Percentiles rank a stretch among this genome's conserved stretches.
These are phyloP conservation scores for Bugulina stolonifera DNA, from an alignment of 2,888 invertebrate genomes.

Conservation along the genomic window DNA sequence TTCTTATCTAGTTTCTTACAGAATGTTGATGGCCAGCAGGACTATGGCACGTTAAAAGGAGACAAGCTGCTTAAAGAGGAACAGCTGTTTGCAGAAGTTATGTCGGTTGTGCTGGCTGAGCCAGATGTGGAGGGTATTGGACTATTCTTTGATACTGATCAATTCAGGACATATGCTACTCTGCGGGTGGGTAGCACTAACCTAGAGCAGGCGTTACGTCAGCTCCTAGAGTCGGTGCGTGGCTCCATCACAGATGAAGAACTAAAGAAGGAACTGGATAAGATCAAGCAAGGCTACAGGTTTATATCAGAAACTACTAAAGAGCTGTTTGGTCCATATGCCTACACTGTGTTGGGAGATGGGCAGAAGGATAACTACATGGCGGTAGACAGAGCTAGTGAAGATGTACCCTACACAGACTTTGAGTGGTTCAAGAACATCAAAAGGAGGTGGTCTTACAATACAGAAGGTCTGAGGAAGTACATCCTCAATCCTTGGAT, in stretches of 20 bases:
- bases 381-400: constrained; percentile 35
- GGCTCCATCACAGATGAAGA: not conserved
- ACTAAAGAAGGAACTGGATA: constrained; percentile 1
- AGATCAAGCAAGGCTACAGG: not conserved
- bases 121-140: constrained; percentile 88
- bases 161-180: constrained; percentile 59
- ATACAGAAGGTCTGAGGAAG: constrained; percentile 69
- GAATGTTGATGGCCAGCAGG: constrained; percentile 52
- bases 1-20: constrained; percentile 92
- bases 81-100: constrained; percentile 91
- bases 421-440: constrained; percentile 75
- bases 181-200: not conserved
- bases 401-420: constrained; percentile 66
- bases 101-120: constrained; percentile 83
- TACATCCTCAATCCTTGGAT: constrained; percentile 81
- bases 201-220: not conserved
- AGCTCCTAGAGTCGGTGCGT: not conserved
- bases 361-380: constrained; percentile 28
- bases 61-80: constrained; percentile 85
- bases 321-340: constrained; percentile 42
- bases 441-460: constrained; percentile 84
- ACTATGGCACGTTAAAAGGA: constrained; percentile 55
- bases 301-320: constrained; percentile 26
- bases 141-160: constrained; percentile 83
- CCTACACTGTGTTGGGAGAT: constrained; percentile 31